These are phyloP conservation scores for Acanthaster planci DNA, from an alignment of 35 echinoderm and acorn worm genomes.

Conservation along the genomic window DNA sequence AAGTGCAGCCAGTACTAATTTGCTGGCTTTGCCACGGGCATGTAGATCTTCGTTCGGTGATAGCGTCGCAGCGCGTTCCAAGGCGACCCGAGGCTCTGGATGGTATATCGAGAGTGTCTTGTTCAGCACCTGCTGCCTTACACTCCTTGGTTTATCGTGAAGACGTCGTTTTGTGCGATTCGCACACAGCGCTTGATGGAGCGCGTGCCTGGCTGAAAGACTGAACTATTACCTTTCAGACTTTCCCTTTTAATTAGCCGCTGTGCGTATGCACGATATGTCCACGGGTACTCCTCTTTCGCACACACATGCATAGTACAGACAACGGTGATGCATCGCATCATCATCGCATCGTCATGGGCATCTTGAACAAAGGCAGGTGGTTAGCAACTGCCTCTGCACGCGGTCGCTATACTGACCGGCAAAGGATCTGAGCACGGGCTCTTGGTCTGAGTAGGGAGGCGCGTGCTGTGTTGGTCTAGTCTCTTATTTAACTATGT, in stretches of 20 bases:
- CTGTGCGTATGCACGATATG: too few relatives aligned
- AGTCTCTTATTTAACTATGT: too few relatives aligned
- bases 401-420: too few relatives aligned
- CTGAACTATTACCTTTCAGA: not conserved
- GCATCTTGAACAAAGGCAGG: too few relatives aligned
- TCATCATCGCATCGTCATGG: too few relatives aligned
- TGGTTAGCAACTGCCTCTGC: too few relatives aligned
- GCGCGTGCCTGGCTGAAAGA: slow-evolving; percentile 11
- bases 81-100: not conserved
- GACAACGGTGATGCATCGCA: too few relatives aligned
- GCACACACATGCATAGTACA: too few relatives aligned
- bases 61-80: not conserved
- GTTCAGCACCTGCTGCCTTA: slow-evolving; percentile 4
- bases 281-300: too few relatives aligned
- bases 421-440: too few relatives aligned
- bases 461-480: too few relatives aligned
- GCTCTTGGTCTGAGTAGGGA: too few relatives aligned
- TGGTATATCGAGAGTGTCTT: not conserved
- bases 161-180: not conserved
- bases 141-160: not conserved
- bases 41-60: slow-evolving; percentile 4
- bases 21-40: not conserved
- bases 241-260: slow-evolving; percentile 1
- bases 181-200: not conserved
- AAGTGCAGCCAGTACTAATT: slow-evolving; percentile 19